Evolutionary conservation across 2,113 vertebrate species (phyloP).

Genomic region (Nymphicus hollandicus): DNA sequence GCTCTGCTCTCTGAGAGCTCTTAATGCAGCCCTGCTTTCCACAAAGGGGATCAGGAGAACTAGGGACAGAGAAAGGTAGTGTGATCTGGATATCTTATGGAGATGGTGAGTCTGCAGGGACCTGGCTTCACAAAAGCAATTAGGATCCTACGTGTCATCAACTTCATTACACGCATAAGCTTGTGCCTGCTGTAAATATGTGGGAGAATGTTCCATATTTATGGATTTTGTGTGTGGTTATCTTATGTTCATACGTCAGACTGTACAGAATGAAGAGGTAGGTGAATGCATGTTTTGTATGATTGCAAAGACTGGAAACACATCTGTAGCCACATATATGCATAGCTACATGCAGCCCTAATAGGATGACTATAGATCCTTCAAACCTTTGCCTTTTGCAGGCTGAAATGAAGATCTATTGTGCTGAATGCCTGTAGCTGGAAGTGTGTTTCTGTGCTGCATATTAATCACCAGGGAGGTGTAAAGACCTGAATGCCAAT

Average conservation of each 20-base stretch:
- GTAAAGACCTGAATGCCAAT: neutral
- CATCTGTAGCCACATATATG: accelerated
- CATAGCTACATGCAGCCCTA: neutral
- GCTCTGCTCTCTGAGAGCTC: neutral
- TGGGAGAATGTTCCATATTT: neutral
- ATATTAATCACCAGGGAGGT: accelerated
- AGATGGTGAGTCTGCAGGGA: neutral
- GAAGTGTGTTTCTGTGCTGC: neutral
- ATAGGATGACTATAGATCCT: neutral
- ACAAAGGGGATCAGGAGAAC: neutral
- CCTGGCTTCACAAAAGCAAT: slow-evolving; percentile 4
- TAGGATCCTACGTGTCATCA: neutral
- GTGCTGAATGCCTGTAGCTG: neutral
- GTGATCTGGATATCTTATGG: neutral
- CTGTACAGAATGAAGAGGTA: neutral
- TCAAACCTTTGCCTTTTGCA: neutral
- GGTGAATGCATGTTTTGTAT: neutral
- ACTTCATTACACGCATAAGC: slow-evolving; percentile 1
- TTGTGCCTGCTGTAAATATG: neutral
- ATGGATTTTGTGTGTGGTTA: neutral
- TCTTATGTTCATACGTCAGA: neutral
- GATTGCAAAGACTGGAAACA: neutral
- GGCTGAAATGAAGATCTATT: neutral
- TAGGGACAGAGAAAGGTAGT: neutral
- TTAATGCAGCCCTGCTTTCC: neutral